A percentile compares a stretch with the other conserved stretches of the same genome.
Evolutionary conservation across 1,140 invertebrate genomes (phyloP).

Genomic region (Calycopis cecrops): DNA sequence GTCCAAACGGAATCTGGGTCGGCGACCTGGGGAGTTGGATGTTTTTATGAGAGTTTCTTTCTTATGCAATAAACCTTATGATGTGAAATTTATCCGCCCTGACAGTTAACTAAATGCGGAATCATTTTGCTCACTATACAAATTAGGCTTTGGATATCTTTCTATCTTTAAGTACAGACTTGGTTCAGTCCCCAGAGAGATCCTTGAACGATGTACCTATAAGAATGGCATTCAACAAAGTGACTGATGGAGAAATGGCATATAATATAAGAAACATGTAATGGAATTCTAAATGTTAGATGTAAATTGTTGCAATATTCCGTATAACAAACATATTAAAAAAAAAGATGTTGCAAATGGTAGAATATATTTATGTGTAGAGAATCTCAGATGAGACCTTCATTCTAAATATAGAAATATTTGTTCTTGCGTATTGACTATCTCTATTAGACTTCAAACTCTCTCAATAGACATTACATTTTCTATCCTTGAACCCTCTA

Average conservation of each 20-base stretch:
- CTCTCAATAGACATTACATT: slow-evolving; percentile 1
- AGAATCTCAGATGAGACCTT: slow-evolving; percentile 26
- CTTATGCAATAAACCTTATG: slow-evolving; percentile 28
- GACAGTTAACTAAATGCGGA: slow-evolving; percentile 34
- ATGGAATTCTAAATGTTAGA: slow-evolving; percentile 42
- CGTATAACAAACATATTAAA: slow-evolving; percentile 25
- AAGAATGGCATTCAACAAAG: slow-evolving; percentile 22
- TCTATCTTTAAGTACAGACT: slow-evolving; percentile 23
- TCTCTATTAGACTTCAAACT: slow-evolving; percentile 4
- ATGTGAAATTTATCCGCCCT: slow-evolving; percentile 36
- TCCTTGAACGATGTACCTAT: slow-evolving; percentile 6
- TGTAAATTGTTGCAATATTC: slow-evolving; percentile 29
- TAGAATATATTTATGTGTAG: slow-evolving; percentile 28
- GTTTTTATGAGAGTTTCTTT: slow-evolving; percentile 6
- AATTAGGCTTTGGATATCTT: slow-evolving; percentile 28
- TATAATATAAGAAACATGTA: slow-evolving; percentile 29
- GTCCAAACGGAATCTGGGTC: slow-evolving; percentile 10
- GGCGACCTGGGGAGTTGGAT: slow-evolving; percentile 20
- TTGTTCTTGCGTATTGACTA: slow-evolving; percentile 14
- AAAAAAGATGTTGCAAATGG: slow-evolving; percentile 19
- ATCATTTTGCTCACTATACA: slow-evolving; percentile 37
- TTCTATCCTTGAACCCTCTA: background rate
- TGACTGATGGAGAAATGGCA: slow-evolving; percentile 32
- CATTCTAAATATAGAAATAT: slow-evolving; percentile 13
- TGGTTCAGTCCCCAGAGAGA: slow-evolving; percentile 20